A percentile compares a stretch with the other conserved stretches of the same genome.
Evolutionary conservation across 2,113 vertebrate species (phyloP).

Genomic region (Rhea pennata): DNA sequence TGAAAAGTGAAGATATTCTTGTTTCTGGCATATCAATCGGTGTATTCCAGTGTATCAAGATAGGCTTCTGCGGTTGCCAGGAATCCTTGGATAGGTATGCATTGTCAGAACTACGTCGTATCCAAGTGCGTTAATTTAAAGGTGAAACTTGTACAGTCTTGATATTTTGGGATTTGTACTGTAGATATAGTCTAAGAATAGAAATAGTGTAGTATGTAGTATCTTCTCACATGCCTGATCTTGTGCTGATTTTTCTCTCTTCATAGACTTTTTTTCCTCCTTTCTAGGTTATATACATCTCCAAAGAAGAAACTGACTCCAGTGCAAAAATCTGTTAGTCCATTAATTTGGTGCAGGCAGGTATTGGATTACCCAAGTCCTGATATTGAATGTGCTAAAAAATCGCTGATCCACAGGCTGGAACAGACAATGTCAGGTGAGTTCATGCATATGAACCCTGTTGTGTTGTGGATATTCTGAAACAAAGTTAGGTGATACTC

Average conservation of each 20-base stretch:
- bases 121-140: neutral
- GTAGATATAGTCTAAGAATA: neutral
- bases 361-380: constrained; percentile 95
- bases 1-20: neutral
- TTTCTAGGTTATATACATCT: constrained; percentile 89
- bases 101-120: neutral
- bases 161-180: neutral
- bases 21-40: fast-evolving
- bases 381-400: constrained; percentile 96
- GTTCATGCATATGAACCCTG: neutral
- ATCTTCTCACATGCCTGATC: neutral
- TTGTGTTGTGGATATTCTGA: neutral
- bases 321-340: constrained; percentile 90
- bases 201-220: neutral
- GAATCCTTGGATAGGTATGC: neutral
- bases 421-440: constrained; percentile 97
- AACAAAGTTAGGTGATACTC: neutral
- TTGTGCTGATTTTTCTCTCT: neutral
- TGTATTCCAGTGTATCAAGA: neutral
- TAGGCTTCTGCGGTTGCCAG: neutral
- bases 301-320: constrained; percentile 91
- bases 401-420: constrained; percentile 94
- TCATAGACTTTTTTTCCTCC: neutral
- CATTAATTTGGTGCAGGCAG: constrained; percentile 95
- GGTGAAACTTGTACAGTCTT: neutral